Conservation (phyloP, 2,113 vertebrate genomes). For the Trinectes maculatus region DNA sequence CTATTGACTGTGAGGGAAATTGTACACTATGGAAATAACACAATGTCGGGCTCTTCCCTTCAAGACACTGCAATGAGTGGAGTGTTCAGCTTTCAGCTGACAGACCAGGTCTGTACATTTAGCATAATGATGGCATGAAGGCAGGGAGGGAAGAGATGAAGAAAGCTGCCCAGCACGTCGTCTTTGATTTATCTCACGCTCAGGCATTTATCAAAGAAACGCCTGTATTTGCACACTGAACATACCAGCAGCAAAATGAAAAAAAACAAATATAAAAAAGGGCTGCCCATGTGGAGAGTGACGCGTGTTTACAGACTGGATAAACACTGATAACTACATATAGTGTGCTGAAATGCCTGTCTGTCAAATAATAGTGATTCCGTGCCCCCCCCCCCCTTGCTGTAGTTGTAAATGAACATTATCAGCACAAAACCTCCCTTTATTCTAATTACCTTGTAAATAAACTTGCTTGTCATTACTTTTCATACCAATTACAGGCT, state of each 20-base stretch:
- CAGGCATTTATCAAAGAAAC: conserved; percentile 72
- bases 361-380: conserved; percentile 62
- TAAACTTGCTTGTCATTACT: conserved; percentile 89
- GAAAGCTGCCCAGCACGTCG: conserved; percentile 70
- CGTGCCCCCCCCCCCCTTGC: conserved; percentile 24
- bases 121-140: conserved; percentile 63
- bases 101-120: conserved; percentile 66
- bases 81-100: conserved; percentile 63
- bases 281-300: conserved; percentile 35
- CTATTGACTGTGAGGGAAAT: conserved; percentile 50
- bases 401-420: conserved; percentile 82
- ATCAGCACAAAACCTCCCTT: conserved; percentile 82
- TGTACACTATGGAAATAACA: conserved; percentile 60
- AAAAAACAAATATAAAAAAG: too few species aligned
- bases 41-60: conserved; percentile 53
- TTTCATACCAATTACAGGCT: conserved; percentile 87
- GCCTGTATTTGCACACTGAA: conserved; percentile 63
- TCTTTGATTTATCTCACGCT: conserved; percentile 71
- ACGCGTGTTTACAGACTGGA: conserved; percentile 57
- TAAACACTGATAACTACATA: conserved; percentile 58
- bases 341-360: conserved; percentile 54
- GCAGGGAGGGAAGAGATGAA: conserved; percentile 58
- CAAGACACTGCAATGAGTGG: conserved; percentile 44
- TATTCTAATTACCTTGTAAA: conserved; percentile 88
- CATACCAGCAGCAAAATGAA: conserved; percentile 50